Percentiles rank a stretch among this genome's conserved stretches.
Conservation (phyloP, 2,888 invertebrate genomes). For the Mycalesis mineus region DNA sequence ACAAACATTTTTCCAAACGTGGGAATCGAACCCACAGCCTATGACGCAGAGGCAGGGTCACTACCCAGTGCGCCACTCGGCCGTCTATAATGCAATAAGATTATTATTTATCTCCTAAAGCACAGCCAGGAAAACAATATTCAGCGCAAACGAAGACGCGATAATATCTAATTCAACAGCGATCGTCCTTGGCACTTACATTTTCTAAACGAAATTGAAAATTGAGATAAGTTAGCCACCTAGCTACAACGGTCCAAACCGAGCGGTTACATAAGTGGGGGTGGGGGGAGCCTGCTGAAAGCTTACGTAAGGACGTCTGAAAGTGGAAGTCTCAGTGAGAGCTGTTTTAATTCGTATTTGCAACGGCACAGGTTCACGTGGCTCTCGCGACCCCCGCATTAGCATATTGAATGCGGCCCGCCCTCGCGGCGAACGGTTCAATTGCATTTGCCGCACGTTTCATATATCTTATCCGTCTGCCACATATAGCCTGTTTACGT, state of each 20-base stretch:
- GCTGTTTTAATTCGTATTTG: conserved; percentile 38
- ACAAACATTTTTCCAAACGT: no score
- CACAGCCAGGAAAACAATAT: no score
- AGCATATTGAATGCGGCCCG: conserved; percentile 32
- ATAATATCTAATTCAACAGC: neutral
- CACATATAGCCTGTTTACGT: neutral
- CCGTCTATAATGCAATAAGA: no score
- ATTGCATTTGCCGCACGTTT: neutral
- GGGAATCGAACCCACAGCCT: no score
- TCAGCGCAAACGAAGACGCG: neutral
- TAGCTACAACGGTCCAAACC: conserved; percentile 36
- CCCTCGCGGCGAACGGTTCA: neutral
- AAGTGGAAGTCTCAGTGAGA: conserved; percentile 31
- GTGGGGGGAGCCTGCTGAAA: conserved; percentile 46
- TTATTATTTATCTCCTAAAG: no score
- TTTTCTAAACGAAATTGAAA: conserved; percentile 30
- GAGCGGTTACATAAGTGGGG: conserved; percentile 69
- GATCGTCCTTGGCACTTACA: neutral
- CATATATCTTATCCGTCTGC: neutral
- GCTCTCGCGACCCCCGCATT: conserved; percentile 23
- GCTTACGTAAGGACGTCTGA: conserved; percentile 69
- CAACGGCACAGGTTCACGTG: conserved; percentile 7
- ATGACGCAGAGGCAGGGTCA: no score
- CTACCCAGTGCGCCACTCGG: no score
- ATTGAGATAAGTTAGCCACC: conserved; percentile 27